These are phyloP conservation scores for Gallinago paraguaiae DNA, from an alignment of 2,113 vertebrate species.

Conservation along the genomic window DNA sequence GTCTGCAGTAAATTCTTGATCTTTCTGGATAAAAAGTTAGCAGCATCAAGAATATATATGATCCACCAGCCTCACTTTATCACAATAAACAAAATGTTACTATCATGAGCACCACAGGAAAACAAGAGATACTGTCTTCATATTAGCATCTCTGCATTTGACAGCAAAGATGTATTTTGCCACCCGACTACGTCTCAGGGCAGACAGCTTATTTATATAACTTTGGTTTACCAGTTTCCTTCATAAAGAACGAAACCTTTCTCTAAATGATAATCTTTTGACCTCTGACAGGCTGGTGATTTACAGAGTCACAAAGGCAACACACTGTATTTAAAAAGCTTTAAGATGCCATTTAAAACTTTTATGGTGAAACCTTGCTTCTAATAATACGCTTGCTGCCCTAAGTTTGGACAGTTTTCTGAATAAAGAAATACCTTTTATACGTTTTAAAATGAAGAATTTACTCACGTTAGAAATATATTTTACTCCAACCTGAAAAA, in stretches of 20 bases:
- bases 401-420: neutral
- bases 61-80: neutral
- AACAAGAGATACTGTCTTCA: neutral
- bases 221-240: conserved; percentile 5
- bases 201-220: conserved; percentile 27
- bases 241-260: conserved; percentile 20
- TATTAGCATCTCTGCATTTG: neutral
- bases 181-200: neutral
- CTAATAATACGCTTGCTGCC: conserved; percentile 35
- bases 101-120: neutral
- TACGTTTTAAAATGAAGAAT: conserved; percentile 20
- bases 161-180: neutral
- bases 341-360: conserved; percentile 50
- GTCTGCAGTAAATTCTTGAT: neutral
- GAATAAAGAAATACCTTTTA: conserved; percentile 29
- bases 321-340: conserved; percentile 45
- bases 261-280: conserved; percentile 41
- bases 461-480: conserved; percentile 8
- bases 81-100: neutral
- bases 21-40: neutral
- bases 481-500: neutral
- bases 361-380: conserved; percentile 10
- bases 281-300: conserved; percentile 38
- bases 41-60: neutral
- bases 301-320: conserved; percentile 38